Evolutionary conservation across 1,140 invertebrate species (phyloP), one percentile per base, ranked within the genome.

Genomic region (Hesperophylax magnus): DNA sequence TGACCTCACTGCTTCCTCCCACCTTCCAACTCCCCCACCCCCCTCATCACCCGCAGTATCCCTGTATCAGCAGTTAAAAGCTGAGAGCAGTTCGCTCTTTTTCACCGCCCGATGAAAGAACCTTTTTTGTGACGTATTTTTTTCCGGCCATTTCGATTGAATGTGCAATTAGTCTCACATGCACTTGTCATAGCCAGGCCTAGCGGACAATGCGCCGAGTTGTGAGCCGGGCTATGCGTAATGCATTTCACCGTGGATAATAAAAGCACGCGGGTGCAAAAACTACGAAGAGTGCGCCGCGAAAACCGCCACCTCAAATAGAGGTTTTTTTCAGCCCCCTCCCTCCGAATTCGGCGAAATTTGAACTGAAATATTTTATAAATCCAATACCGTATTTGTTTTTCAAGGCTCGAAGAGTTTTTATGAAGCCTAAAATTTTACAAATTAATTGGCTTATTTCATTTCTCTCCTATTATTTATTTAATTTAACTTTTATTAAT

Each of bases 161-260:
- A 83, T 83, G 82, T 83, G 79, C 82, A 83, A 83, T 83, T 83
- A 83, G 82, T 83, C 79, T 78, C 82, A 79, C 82, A 79, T 78
- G 79, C 79, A 81, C 79, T 79, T 82, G 81, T 82, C 82, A 81
- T 72, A 71, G 77, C 31, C 71, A 56, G 52, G 18, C 67, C 71
- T 18, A 67, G 63, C 65, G 81, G 34, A 83, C 82, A 83, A 83
- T 83, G 78, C 69, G 75, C 54, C 54, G 63, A 77, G 77, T 63
- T 75, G 69, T 47, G 27, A 52, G 52, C 11, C 60, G 54, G 75
- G 54, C 67, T 74, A 39, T 82, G 81, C 81, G 78, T 83, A 83
- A 83, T 82, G 78, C 81, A 83, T 82, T 82, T 79, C 74, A 18
- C 75, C 54, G 81, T 65, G 54, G 80, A 76, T 72, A 75, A 78